Evolutionary conservation across 2,888 invertebrate species (phyloP).

Genomic region (Cheilosia vernalis): DNA sequence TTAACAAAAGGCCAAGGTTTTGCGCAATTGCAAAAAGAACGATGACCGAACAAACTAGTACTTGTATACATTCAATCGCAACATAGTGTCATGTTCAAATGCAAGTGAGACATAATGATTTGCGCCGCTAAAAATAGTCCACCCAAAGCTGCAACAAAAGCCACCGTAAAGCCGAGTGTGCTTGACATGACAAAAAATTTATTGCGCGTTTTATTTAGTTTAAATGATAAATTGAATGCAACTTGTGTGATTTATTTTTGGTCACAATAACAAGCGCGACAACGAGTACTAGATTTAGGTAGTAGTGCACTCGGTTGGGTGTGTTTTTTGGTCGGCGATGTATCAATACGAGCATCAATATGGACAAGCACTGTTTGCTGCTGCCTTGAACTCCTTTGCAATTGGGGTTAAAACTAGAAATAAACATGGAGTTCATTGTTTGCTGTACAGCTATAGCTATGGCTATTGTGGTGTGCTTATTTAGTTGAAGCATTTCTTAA

Average conservation of each 20-base stretch:
- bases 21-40: constrained; percentile 49
- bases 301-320: constrained; percentile 21
- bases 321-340: neutral
- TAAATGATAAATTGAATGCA: constrained; percentile 66
- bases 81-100: constrained; percentile 55
- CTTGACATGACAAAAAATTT: constrained; percentile 53
- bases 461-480: constrained; percentile 49
- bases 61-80: neutral
- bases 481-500: constrained; percentile 40
- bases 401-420: constrained; percentile 55
- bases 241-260: constrained; percentile 63
- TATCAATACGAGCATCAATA: constrained; percentile 22
- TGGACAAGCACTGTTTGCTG: constrained; percentile 1
- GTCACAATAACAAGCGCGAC: constrained; percentile 51
- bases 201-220: constrained; percentile 72
- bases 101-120: constrained; percentile 60
- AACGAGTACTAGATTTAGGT: neutral
- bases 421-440: constrained; percentile 54
- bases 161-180: constrained; percentile 18
- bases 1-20: constrained; percentile 63
- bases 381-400: constrained; percentile 71
- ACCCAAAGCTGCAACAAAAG: constrained; percentile 30
- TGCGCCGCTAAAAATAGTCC: constrained; percentile 53
- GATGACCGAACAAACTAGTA: constrained; percentile 37
- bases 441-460: neutral